Evolutionary conservation across 2,797 vertebrate genomes (phyloP).

Genomic region (Phrynocephalus forsythii): DNA sequence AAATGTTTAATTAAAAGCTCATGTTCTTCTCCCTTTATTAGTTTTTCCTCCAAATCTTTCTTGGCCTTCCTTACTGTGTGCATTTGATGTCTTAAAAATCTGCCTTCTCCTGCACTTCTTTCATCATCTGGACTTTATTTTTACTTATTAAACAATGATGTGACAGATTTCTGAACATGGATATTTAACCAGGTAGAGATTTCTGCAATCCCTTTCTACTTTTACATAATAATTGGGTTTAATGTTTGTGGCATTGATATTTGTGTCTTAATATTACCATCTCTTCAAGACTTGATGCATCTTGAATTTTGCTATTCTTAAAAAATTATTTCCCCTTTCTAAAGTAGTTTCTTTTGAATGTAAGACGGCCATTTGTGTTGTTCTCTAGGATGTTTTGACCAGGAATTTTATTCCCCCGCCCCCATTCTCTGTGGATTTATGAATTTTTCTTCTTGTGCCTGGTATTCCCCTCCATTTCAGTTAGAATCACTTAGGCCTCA

Average conservation of each 20-base stretch:
- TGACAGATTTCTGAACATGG: slow-evolving; percentile 10
- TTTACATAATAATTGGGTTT: slow-evolving; percentile 1
- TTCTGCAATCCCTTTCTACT: neutral
- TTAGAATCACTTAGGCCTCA: neutral
- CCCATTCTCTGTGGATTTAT: neutral
- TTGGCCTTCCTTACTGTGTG: neutral
- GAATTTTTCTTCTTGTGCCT: neutral
- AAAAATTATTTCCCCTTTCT: neutral
- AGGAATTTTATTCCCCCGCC: slow-evolving; percentile 12
- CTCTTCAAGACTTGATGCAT: too few species aligned
- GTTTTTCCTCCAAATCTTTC: neutral
- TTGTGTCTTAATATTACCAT: too few species aligned
- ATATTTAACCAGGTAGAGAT: slow-evolving; percentile 3
- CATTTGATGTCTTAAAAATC: neutral
- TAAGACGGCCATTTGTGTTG: neutral
- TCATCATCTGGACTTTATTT: slow-evolving; percentile 21
- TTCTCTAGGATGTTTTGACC: neutral
- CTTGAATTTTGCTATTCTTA: neutral
- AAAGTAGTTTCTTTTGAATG: slow-evolving; percentile 9
- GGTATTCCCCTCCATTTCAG: neutral
- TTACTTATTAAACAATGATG: slow-evolving; percentile 12
- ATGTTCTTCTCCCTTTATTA: neutral
- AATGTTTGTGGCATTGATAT: neutral
- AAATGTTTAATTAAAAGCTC: slow-evolving; percentile 3
- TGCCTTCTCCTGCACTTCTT: neutral